Evolutionary conservation across 2,113 vertebrate species (phyloP).

Genomic region (Archilochus colubris): DNA sequence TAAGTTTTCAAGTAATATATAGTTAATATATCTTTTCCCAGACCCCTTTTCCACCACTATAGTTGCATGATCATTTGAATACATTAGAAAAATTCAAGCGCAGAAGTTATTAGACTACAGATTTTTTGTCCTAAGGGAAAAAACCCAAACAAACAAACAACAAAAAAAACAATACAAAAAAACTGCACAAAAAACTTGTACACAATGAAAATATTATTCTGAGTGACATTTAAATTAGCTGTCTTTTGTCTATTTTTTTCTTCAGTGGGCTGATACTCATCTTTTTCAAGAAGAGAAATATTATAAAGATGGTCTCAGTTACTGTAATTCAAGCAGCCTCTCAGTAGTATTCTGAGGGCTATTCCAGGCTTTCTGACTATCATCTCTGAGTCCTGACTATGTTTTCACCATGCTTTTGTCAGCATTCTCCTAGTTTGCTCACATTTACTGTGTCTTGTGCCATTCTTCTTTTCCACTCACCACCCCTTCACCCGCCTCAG

Average conservation of each 20-base stretch:
- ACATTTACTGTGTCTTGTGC: not conserved
- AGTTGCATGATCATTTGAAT: not conserved
- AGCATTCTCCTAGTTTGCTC: not conserved
- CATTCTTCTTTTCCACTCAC: not conserved
- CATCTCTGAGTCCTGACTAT: not conserved
- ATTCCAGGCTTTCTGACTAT: not conserved
- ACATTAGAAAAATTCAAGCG: not conserved
- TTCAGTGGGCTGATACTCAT: not conserved
- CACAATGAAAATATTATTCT: not conserved
- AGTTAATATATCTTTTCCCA: not conserved
- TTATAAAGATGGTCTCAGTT: not conserved
- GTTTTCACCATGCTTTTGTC: not conserved
- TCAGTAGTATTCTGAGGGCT: not conserved
- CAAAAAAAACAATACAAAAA: too few relatives aligned
- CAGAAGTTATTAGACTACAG: not conserved
- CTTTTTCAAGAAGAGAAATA: not conserved
- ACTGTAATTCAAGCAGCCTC: not conserved
- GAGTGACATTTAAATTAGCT: not conserved
- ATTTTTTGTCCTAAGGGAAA: not conserved
- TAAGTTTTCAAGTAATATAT: not conserved
- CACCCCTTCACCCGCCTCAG: rapidly evolving
- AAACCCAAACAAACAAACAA: too few relatives aligned
- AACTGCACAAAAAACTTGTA: not conserved
- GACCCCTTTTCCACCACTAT: not conserved
- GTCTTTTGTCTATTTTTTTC: not conserved